phyloP scores from a whole-genome alignment of 2,888 invertebrate genomes.

The Ornithoptera priamus region DNA sequence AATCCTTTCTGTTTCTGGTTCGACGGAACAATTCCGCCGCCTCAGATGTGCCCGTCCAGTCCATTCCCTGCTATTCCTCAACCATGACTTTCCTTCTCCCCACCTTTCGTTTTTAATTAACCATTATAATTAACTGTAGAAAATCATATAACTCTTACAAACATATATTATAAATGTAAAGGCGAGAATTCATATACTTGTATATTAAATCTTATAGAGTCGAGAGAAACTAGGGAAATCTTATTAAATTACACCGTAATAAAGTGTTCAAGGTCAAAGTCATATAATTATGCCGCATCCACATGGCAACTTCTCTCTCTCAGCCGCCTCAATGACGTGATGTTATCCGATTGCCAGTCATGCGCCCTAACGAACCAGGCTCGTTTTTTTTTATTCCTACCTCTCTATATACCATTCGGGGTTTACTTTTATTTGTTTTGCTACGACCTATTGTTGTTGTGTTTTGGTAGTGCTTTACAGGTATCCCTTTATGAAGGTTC shows the following conservation, averaged over 20 bases:
- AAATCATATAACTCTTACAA: too few relatives aligned
- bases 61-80: too few relatives aligned
- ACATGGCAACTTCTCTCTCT: constrained; percentile 35
- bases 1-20: too few relatives aligned
- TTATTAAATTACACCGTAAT: background rate
- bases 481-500: constrained; percentile 58
- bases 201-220: background rate
- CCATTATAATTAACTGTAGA: too few relatives aligned
- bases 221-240: background rate
- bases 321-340: constrained; percentile 37
- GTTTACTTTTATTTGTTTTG: constrained; percentile 68
- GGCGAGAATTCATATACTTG: background rate
- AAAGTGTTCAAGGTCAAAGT: background rate
- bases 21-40: too few relatives aligned
- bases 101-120: too few relatives aligned
- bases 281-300: constrained; percentile 45
- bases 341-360: constrained; percentile 73
- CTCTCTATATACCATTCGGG: constrained; percentile 45
- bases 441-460: constrained; percentile 46
- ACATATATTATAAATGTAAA: too few relatives aligned
- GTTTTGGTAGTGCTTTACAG: constrained; percentile 60
- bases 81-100: too few relatives aligned
- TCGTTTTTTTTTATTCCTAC: constrained; percentile 42
- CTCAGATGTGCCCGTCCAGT: too few relatives aligned
- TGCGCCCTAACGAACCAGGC: constrained; percentile 72